Conservation (phyloP, 2,888 invertebrate genomes). For the Dolichopus griseipennis region DNA sequence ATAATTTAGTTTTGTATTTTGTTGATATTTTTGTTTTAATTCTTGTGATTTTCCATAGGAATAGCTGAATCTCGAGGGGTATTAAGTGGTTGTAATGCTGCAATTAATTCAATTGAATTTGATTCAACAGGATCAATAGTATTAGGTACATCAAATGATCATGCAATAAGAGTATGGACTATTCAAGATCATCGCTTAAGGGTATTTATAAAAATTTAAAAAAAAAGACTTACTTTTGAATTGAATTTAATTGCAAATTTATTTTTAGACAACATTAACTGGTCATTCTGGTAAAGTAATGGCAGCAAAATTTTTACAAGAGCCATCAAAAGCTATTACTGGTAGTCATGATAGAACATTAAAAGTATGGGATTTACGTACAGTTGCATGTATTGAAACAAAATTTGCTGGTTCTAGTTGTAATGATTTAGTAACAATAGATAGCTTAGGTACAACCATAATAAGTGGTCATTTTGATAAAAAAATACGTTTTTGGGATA, state of each 20-base stretch:
- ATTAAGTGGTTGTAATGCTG: slow-evolving; percentile 88
- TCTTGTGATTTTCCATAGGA: slow-evolving; percentile 42
- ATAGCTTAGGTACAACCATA: slow-evolving; percentile 73
- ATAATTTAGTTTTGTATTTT: slow-evolving; percentile 1
- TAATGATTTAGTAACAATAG: slow-evolving; percentile 89
- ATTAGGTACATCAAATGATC: slow-evolving; percentile 92
- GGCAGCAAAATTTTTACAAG: slow-evolving; percentile 92
- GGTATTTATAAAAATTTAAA: slow-evolving; percentile 46
- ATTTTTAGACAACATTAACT: slow-evolving; percentile 40
- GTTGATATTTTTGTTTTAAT: background rate
- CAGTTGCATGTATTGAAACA: slow-evolving; percentile 84
- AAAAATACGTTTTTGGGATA: slow-evolving; percentile 95
- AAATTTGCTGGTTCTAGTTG: slow-evolving; percentile 95
- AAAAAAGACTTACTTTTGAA: background rate
- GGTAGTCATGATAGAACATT: slow-evolving; percentile 97
- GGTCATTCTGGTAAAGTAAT: slow-evolving; percentile 92
- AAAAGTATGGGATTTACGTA: slow-evolving; percentile 96
- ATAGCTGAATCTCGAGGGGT: slow-evolving; percentile 64
- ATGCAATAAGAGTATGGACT: slow-evolving; percentile 93
- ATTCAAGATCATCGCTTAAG: slow-evolving; percentile 81
- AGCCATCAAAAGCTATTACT: slow-evolving; percentile 86
- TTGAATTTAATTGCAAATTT: background rate
- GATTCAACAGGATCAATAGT: slow-evolving; percentile 81
- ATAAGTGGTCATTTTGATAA: slow-evolving; percentile 98
- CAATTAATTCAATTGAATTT: slow-evolving; percentile 93